phyloP scores from a whole-genome alignment of 2,888 invertebrate species.

The Lithodes maja region DNA sequence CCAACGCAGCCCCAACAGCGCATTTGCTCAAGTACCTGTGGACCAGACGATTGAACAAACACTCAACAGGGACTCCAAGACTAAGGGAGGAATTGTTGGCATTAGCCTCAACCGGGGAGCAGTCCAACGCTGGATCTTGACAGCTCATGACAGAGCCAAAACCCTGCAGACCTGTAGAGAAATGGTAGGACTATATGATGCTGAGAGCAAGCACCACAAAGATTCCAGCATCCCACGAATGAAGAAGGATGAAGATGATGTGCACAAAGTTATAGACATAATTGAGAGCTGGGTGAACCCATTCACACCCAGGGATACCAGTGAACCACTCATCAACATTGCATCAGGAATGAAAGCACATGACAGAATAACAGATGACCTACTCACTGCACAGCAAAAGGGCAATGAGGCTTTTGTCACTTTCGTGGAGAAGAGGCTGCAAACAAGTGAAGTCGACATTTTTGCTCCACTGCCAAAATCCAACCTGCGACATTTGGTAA shows the following conservation, averaged over 20 bases:
- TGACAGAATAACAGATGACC: not conserved
- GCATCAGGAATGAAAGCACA: not conserved
- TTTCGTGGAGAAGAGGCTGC: conserved; percentile 17
- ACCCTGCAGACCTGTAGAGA: not conserved
- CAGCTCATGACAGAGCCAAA: not conserved
- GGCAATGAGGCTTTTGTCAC: conserved; percentile 15
- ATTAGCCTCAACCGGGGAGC: not conserved
- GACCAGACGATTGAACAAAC: not conserved
- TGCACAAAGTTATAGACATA: not conserved
- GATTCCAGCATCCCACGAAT: not conserved
- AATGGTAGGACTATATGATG: not conserved
- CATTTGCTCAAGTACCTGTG: conserved; percentile 14
- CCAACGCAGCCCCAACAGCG: not conserved
- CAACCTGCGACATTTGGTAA: not conserved
- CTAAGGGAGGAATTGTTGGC: not conserved
- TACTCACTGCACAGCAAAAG: conserved; percentile 10
- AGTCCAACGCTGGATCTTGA: not conserved
- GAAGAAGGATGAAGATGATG: not conserved
- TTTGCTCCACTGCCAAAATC: conserved; percentile 20
- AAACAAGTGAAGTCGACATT: not conserved
- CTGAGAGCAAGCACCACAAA: not conserved
- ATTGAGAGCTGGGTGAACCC: not conserved
- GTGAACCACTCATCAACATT: not conserved
- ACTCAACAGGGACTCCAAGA: not conserved
- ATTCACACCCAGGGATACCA: not conserved